Conservation (phyloP, 2,797 vertebrate species). For the Sebastes matsubarae region DNA sequence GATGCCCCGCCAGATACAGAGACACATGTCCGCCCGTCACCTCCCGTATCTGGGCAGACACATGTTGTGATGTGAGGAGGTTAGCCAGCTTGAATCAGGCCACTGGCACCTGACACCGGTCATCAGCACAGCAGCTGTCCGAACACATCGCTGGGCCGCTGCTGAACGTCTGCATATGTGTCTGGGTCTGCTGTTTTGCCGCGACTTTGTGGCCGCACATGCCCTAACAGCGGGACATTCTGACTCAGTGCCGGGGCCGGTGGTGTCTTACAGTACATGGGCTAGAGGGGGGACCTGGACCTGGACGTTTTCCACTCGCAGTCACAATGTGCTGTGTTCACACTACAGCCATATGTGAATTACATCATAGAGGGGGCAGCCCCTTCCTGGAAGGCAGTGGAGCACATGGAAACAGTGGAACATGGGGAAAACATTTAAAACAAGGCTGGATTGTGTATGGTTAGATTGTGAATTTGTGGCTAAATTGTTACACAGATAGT, state of each 20-base stretch:
- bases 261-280: not conserved
- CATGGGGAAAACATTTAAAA: not conserved
- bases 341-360: slow-evolving; percentile 1
- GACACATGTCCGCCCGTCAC: slow-evolving; percentile 55
- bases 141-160: slow-evolving; percentile 41
- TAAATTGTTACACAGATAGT: no score
- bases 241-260: slow-evolving; percentile 2
- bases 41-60: slow-evolving; percentile 57
- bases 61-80: slow-evolving; percentile 66
- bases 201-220: slow-evolving; percentile 34
- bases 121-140: slow-evolving; percentile 74
- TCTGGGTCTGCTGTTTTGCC: slow-evolving; percentile 57
- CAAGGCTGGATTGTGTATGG: no score
- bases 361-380: slow-evolving; percentile 12
- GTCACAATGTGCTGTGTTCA: not conserved
- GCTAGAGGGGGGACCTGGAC: not conserved
- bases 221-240: slow-evolving; percentile 23
- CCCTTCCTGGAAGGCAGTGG: slow-evolving; percentile 1
- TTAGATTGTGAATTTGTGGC: no score
- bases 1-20: slow-evolving; percentile 57
- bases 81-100: slow-evolving; percentile 71
- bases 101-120: slow-evolving; percentile 73
- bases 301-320: not conserved
- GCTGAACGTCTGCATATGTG: slow-evolving; percentile 50
- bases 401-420: slow-evolving; percentile 10